phyloP scores from a whole-genome alignment of 1,140 invertebrate species.

The Neotoxoptera formosana region DNA sequence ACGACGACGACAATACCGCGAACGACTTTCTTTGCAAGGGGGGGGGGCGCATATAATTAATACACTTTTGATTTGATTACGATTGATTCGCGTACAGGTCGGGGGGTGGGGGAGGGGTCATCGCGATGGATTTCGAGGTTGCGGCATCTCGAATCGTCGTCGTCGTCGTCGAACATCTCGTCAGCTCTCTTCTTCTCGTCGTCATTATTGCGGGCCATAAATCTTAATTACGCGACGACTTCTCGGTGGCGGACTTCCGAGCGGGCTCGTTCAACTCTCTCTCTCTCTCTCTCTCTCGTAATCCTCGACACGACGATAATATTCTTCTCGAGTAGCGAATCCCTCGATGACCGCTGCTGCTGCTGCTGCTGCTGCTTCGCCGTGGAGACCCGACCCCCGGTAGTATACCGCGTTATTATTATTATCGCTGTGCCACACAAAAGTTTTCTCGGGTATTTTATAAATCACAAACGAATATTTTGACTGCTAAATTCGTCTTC shows the following conservation, averaged over 20 bases:
- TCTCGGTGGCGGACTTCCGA: background rate
- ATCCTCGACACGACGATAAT: background rate
- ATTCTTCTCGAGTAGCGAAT: background rate
- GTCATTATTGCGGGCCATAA: no score
- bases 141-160: no score
- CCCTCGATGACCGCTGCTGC: background rate
- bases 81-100: background rate
- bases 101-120: no score
- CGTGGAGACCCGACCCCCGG: no score
- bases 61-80: background rate
- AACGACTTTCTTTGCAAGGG: background rate
- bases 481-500: constrained; percentile 26
- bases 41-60: no score
- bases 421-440: background rate
- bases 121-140: no score
- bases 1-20: background rate
- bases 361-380: background rate
- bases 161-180: no score
- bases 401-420: background rate
- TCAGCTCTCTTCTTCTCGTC: no score
- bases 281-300: constrained; percentile 8
- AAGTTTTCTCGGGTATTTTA: constrained; percentile 33
- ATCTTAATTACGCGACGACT: constrained; percentile 5
- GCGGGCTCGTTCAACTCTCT: background rate
- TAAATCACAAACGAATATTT: constrained; percentile 37